Conservation (phyloP, 2,888 invertebrate genomes). For the Tenthredo mesomela region DNA sequence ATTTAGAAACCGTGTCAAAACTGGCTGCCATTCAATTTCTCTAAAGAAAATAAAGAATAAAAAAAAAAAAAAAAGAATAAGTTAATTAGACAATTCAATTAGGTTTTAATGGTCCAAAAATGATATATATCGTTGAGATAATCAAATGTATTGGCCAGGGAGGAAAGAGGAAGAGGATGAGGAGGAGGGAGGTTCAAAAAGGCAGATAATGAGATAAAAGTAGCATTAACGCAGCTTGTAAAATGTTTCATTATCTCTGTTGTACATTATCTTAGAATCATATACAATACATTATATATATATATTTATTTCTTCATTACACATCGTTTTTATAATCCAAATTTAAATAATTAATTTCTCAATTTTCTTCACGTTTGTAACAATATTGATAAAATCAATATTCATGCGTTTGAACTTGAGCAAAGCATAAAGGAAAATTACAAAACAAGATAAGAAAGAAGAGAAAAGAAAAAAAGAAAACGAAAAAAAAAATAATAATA, state of each 20-base stretch:
- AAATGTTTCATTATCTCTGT: slow-evolving; percentile 28
- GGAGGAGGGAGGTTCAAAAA: background rate
- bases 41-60: background rate
- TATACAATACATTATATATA: background rate
- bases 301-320: background rate
- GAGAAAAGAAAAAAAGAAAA: background rate
- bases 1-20: slow-evolving; percentile 3
- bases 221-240: slow-evolving; percentile 11
- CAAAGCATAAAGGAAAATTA: background rate
- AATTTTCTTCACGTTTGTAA: background rate
- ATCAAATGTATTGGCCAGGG: background rate
- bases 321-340: background rate
- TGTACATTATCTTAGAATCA: slow-evolving; percentile 10
- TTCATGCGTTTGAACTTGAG: background rate
- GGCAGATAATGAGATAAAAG: slow-evolving; percentile 25
- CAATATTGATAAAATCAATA: background rate
- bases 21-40: background rate
- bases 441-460: background rate
- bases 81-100: background rate
- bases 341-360: background rate
- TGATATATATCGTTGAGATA: background rate
- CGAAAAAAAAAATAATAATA: background rate
- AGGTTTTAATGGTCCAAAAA: background rate
- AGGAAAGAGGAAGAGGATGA: background rate
- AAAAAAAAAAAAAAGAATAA: background rate